These are phyloP conservation scores for Araneus ventricosus DNA, from an alignment of 1,140 invertebrate genomes.

Conservation along the genomic window DNA sequence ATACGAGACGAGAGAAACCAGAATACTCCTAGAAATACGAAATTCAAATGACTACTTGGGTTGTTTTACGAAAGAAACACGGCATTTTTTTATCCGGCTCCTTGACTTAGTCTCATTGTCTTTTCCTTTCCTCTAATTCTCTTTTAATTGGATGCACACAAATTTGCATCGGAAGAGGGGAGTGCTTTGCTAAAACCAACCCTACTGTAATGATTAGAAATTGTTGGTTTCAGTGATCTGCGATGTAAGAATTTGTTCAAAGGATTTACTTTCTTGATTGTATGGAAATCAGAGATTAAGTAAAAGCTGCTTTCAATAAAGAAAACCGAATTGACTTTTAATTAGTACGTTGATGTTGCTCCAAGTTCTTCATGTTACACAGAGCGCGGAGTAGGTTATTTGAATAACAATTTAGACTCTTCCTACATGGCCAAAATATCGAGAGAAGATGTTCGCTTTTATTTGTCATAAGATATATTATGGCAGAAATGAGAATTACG, in stretches of 20 bases:
- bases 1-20: not conserved
- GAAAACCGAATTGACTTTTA: slow-evolving; percentile 18
- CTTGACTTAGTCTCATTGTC: not conserved
- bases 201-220: slow-evolving; percentile 20
- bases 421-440: no score
- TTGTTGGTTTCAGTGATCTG: slow-evolving; percentile 2
- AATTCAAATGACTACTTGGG: slow-evolving; percentile 10
- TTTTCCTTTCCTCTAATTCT: slow-evolving; percentile 5
- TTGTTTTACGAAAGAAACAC: not conserved
- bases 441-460: no score
- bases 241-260: not conserved
- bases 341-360: not conserved
- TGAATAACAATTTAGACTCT: not conserved
- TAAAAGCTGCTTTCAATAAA: not conserved
- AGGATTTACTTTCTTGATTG: not conserved
- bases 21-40: not conserved
- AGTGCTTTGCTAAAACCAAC: not conserved
- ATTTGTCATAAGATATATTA: no score
- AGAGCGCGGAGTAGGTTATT: not conserved
- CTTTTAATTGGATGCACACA: slow-evolving; percentile 29
- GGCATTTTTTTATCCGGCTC: not conserved
- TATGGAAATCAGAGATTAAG: slow-evolving; percentile 17
- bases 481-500: no score
- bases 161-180: slow-evolving; percentile 13
- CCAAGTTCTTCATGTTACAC: not conserved